Conservation (phyloP, 2,797 vertebrate species). For the Sebastes steindachneri region DNA sequence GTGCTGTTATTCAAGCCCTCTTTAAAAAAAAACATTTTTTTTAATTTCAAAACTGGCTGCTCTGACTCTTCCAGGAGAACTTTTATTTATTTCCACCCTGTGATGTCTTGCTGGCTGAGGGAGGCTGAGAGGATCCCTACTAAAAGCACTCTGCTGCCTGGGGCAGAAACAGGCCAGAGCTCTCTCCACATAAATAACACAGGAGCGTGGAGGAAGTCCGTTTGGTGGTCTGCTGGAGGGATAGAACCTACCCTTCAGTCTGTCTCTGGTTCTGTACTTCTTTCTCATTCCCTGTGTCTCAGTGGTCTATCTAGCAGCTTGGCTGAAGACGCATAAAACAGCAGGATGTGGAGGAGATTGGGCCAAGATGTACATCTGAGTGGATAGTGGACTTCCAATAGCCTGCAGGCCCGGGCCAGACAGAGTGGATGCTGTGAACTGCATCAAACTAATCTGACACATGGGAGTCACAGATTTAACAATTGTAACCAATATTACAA, state of each 20-base stretch:
- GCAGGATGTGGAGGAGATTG: conserved; percentile 67
- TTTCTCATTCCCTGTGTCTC: conserved; percentile 60
- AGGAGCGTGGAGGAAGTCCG: conserved; percentile 73
- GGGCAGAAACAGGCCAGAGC: conserved; percentile 73
- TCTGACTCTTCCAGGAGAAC: conserved; percentile 60
- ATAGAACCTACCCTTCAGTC: conserved; percentile 65
- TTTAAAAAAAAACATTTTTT: conserved; percentile 44
- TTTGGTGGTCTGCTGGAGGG: conserved; percentile 80
- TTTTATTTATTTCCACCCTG: conserved; percentile 76
- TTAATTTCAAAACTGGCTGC: conserved; percentile 64
- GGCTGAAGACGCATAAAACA: conserved; percentile 72
- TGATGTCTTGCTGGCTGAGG: conserved; percentile 72
- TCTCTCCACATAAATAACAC: conserved; percentile 79
- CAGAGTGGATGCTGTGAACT: conserved; percentile 48
- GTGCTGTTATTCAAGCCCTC: conserved; percentile 49
- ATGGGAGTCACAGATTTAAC: conserved; percentile 55
- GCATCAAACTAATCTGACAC: conserved; percentile 70
- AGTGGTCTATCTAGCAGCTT: conserved; percentile 65
- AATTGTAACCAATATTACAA: conserved; percentile 38
- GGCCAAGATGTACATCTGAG: conserved; percentile 74
- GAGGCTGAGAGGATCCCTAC: conserved; percentile 68
- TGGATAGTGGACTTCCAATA: conserved; percentile 66
- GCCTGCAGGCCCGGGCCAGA: conserved; percentile 53
- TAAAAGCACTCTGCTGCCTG: conserved; percentile 70
- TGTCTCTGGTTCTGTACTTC: conserved; percentile 55